A percentile compares a stretch with the other conserved stretches of the same genome.
phyloP scores from a whole-genome alignment of 2,113 vertebrate genomes.

The Protobothrops flavoviridis region DNA sequence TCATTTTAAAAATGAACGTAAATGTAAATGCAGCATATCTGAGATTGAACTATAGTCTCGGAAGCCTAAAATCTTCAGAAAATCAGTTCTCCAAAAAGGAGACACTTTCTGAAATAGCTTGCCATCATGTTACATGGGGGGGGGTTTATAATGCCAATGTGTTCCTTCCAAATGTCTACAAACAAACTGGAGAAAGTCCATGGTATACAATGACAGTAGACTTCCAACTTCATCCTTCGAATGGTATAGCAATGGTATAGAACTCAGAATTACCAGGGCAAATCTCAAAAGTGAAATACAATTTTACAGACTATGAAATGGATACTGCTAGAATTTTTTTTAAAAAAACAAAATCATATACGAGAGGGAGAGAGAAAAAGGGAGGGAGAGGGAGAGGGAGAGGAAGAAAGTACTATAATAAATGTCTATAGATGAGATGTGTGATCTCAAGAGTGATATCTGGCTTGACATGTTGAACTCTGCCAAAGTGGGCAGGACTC shows the following conservation, averaged over 20 bases:
- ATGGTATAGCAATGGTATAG: conserved; percentile 46
- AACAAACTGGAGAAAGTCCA: conserved; percentile 66
- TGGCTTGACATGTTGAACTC: not conserved
- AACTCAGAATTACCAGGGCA: conserved; percentile 57
- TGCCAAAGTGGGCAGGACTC: not conserved
- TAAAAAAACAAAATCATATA: conserved; percentile 57
- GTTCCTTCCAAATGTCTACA: conserved; percentile 63
- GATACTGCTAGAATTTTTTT: conserved; percentile 51
- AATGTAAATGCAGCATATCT: conserved; percentile 52
- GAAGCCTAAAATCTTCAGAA: conserved; percentile 57
- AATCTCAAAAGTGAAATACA: conserved; percentile 35
- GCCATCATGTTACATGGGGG: conserved; percentile 56
- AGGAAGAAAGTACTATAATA: too few species aligned
- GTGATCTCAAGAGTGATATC: not conserved
- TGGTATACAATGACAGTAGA: conserved; percentile 48
- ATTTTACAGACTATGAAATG: conserved; percentile 45
- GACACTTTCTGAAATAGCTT: conserved; percentile 60
- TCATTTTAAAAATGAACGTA: conserved; percentile 63
- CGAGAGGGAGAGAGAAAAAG: too few species aligned
- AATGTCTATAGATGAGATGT: not conserved
- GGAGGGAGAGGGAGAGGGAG: too few species aligned
- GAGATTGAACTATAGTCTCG: conserved; percentile 45
- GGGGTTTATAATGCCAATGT: conserved; percentile 38
- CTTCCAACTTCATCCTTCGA: conserved; percentile 57
- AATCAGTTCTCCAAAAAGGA: conserved; percentile 58